Conservation (phyloP, 2,888 invertebrate genomes). For the Agrotis clavis region DNA sequence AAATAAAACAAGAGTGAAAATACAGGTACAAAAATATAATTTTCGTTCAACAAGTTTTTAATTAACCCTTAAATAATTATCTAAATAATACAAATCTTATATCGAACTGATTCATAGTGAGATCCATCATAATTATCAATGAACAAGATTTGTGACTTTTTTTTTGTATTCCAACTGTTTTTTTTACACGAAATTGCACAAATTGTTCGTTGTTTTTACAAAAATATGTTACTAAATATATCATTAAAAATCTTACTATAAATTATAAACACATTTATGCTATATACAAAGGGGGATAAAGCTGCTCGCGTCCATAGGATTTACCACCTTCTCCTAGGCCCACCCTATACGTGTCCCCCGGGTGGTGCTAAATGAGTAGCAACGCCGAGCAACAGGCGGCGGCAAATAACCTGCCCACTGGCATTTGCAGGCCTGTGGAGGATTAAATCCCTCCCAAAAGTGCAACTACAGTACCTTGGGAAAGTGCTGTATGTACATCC, state of each 20-base stretch:
- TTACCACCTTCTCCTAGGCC: too few relatives aligned
- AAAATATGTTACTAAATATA: background rate
- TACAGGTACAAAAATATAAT: conserved; percentile 24
- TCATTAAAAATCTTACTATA: background rate
- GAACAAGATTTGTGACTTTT: background rate
- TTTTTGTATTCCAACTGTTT: background rate
- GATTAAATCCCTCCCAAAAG: too few relatives aligned
- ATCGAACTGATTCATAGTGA: background rate
- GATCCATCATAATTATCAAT: background rate
- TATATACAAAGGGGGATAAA: too few relatives aligned
- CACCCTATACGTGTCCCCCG: too few relatives aligned
- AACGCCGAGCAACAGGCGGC: too few relatives aligned
- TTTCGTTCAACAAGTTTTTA: background rate
- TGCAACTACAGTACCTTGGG: too few relatives aligned
- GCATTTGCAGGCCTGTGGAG: too few relatives aligned
- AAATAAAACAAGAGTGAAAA: conserved; percentile 23
- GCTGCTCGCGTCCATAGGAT: too few relatives aligned
- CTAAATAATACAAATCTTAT: background rate
- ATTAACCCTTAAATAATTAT: background rate
- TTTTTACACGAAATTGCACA: background rate
- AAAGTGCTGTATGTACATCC: too few relatives aligned
- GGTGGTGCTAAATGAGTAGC: too few relatives aligned
- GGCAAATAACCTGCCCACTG: too few relatives aligned
- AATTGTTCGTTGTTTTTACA: background rate
- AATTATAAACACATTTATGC: background rate